Evolutionary conservation across 2,113 vertebrate genomes (phyloP).

Genomic region (Gallinago media): DNA sequence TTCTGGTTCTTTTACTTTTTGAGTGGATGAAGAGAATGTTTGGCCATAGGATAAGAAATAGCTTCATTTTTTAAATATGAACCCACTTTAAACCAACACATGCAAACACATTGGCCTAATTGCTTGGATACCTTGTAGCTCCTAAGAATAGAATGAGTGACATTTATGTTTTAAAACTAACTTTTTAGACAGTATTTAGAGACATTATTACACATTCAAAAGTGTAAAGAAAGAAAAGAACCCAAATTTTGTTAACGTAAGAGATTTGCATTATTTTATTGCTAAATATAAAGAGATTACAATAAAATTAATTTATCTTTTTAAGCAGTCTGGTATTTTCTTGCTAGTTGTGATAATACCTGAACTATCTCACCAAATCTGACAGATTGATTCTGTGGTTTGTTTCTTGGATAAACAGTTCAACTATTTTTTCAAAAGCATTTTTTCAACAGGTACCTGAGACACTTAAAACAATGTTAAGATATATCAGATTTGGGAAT

Average conservation of each 20-base stretch:
- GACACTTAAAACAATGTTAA: background rate
- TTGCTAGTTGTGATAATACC: background rate
- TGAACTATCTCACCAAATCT: background rate
- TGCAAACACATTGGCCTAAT: background rate
- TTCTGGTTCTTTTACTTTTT: background rate
- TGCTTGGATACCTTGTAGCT: background rate
- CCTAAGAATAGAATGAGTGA: background rate
- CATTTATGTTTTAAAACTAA: background rate
- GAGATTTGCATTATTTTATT: background rate
- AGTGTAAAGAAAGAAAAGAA: background rate
- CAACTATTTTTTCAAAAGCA: background rate
- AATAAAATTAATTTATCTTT: background rate
- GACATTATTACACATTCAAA: background rate
- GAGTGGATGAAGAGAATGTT: background rate
- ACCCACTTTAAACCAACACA: background rate
- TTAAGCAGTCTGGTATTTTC: background rate
- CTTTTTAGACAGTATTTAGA: background rate
- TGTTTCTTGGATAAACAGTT: background rate
- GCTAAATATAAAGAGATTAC: background rate
- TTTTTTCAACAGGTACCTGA: background rate
- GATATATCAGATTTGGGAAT: background rate
- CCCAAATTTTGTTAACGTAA: background rate
- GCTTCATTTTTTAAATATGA: background rate
- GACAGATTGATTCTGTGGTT: background rate
- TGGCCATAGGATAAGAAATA: background rate